These are phyloP conservation scores for Julus scandinavius DNA, from an alignment of 2,888 invertebrate species.

Conservation along the genomic window DNA sequence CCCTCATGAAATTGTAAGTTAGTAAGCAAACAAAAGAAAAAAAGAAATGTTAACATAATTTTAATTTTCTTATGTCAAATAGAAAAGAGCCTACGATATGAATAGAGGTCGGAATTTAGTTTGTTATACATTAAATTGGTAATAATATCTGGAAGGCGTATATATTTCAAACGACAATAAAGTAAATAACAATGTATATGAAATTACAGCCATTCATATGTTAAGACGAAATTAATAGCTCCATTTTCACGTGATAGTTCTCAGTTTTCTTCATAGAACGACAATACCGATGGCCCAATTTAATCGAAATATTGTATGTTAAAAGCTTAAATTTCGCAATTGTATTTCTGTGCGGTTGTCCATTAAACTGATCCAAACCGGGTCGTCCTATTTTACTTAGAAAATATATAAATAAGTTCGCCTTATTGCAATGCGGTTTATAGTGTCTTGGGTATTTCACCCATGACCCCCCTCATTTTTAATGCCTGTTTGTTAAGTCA, in stretches of 20 bases:
- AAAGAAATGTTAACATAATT: conserved; percentile 6
- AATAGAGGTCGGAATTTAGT: conserved; percentile 10
- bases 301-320: conserved; percentile 11
- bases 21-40: conserved; percentile 20
- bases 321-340: neutral
- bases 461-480: neutral
- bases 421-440: neutral
- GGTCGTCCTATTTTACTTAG: neutral
- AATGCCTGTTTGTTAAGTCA: neutral
- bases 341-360: neutral
- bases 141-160: conserved; percentile 16
- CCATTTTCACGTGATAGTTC: neutral
- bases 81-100: neutral
- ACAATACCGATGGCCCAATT: conserved; percentile 17
- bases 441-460: neutral
- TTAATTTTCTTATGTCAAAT: neutral
- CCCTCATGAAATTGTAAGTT: neutral
- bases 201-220: conserved; percentile 26
- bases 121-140: conserved; percentile 38
- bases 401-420: neutral
- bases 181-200: conserved; percentile 35
- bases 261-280: neutral
- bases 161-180: conserved; percentile 15
- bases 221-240: conserved; percentile 8
- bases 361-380: neutral